phyloP scores from a whole-genome alignment of 2,888 invertebrate genomes.

The Argynnis bischoffii region DNA sequence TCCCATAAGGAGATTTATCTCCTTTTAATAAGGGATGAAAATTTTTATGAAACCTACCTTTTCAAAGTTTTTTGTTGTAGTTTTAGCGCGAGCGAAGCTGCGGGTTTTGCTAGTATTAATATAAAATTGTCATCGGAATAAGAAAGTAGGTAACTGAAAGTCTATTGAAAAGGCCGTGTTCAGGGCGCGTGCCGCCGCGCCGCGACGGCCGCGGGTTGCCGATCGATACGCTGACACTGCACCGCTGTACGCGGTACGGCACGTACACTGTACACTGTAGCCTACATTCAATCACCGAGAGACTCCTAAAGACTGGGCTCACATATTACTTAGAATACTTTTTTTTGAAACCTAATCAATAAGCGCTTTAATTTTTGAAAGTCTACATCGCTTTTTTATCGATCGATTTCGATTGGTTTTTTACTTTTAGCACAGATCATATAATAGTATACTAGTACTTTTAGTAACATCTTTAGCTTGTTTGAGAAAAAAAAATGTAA shows the following conservation, averaged over 20 bases:
- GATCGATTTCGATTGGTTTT: background rate
- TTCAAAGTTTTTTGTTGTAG: no score
- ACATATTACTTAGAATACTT: background rate
- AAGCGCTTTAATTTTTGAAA: background rate
- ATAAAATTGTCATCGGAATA: background rate
- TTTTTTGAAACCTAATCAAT: slow-evolving; percentile 4
- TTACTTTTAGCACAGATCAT: no score
- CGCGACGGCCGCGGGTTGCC: slow-evolving; percentile 1
- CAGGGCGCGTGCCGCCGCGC: slow-evolving; percentile 4
- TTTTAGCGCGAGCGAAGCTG: no score
- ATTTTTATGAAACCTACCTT: no score
- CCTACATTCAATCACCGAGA: slow-evolving; percentile 4
- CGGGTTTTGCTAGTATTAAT: no score
- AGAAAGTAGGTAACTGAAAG: slow-evolving; percentile 20
- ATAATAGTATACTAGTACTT: no score
- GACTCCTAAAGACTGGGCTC: background rate
- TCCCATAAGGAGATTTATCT: no score
- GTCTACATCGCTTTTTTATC: background rate
- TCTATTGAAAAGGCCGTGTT: slow-evolving; percentile 20
- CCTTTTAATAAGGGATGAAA: no score
- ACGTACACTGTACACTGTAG: background rate
- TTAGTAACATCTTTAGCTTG: no score
- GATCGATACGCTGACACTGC: slow-evolving; percentile 19
- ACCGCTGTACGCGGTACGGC: background rate
- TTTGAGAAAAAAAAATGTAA: no score